phyloP scores from a whole-genome alignment of 2,113 vertebrate species.

The Australoheros scitulus region DNA sequence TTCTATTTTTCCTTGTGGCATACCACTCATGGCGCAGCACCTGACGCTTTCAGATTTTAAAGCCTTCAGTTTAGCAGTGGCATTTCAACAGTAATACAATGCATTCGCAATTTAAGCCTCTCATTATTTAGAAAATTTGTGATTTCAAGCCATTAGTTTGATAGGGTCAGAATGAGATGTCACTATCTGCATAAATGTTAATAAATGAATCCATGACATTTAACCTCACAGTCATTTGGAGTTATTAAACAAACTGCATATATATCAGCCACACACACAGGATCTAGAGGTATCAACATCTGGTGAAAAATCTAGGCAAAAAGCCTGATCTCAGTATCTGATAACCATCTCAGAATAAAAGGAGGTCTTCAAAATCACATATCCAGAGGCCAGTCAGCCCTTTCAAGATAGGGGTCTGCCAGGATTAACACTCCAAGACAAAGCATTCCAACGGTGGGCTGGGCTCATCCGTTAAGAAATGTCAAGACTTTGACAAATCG shows the following conservation, averaged over 20 bases:
- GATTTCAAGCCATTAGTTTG: not conserved
- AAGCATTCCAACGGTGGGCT: slow-evolving; percentile 55
- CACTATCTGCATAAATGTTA: slow-evolving; percentile 32
- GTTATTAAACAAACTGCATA: slow-evolving; percentile 14
- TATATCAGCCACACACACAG: not conserved
- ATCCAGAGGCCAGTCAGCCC: slow-evolving; percentile 6
- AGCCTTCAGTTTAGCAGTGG: not conserved
- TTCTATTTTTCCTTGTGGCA: not conserved
- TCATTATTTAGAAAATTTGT: slow-evolving; percentile 10
- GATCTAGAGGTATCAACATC: slow-evolving; percentile 23
- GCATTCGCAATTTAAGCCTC: not conserved
- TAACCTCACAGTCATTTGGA: slow-evolving; percentile 14
- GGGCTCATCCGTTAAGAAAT: slow-evolving; percentile 37
- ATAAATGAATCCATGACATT: slow-evolving; percentile 17
- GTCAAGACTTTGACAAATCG: slow-evolving; percentile 16
- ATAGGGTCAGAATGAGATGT: not conserved
- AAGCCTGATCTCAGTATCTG: not conserved
- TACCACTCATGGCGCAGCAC: not conserved
- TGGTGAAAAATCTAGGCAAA: slow-evolving; percentile 18
- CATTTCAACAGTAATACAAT: not conserved
- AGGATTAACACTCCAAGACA: slow-evolving; percentile 31
- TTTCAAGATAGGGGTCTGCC: slow-evolving; percentile 34
- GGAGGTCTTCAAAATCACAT: slow-evolving; percentile 14
- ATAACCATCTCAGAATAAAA: not conserved
- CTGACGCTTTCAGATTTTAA: not conserved